Base-by-base conservation (phyloP, 2,797 vertebrate genomes). In the Darevskia nairensis region DNA sequence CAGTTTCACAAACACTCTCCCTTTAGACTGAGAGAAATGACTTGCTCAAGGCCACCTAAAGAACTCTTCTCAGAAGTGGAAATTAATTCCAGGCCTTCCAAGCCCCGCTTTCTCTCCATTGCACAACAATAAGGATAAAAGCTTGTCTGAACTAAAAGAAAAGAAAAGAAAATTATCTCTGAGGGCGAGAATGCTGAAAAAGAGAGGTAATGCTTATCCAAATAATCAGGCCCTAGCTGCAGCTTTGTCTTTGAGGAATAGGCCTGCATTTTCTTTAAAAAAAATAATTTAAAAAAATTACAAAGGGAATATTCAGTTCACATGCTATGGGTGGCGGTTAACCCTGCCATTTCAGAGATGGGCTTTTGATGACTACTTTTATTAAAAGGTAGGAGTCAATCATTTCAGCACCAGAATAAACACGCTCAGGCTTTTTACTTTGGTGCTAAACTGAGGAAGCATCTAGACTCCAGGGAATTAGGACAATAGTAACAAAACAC, bases 11-110 rank as follows among this genome's bases (percentile, higher is more conserved):
- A 27, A 68, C 25, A 77, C 59, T 15, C 71, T 77, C 25, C 19
- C 59, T 41, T 64, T 29, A 79, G 32, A 71, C 32, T 59, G 19
- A n/a, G 44, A 88, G 32, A 84, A 15, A 41, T n/a, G 46, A 88
- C 44, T 88, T 88, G 64, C 81, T 79, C 27, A 72, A 84, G 87
- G 81, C 87, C 35, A 69, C 46, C 50, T 27, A 32, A 44, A 59
- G 75, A 88, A 69, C 35, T 64, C 50, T 71, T 61, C 32, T 88
- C 75, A 79, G 66, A 61, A 66, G 35, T 71, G 66, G 64, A 72
- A 88, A 80, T 46, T 44, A 80, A 88, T 84, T 46, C 39, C 17
- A 71, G 29, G 46, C 29, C 35, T 79, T 79, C 66, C 74, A 69
- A 55, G 41, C 9, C 61, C 87, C 44, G 27, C 41, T 21, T 55